Percentiles rank a stretch among this genome's conserved stretches.
phyloP scores from a whole-genome alignment of 30 jellyfish, hydroid and myxozoan genomes.

The Cassiopea xamachana region DNA sequence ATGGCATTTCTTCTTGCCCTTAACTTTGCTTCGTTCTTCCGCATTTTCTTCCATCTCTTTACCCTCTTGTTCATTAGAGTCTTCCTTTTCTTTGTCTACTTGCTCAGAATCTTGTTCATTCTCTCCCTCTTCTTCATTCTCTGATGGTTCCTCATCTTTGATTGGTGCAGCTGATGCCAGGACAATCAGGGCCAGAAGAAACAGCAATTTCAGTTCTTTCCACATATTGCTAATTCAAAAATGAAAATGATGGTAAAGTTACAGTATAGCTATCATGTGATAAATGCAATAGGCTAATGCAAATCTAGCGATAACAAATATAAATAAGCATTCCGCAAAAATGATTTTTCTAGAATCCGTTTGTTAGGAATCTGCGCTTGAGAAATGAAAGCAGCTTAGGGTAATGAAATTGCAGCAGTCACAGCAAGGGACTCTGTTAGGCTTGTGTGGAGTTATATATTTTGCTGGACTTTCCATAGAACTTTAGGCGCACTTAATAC shows the following conservation, averaged over 20 bases:
- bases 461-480: too few species aligned
- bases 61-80: not conserved
- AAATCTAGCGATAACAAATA: too few species aligned
- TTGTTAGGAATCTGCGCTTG: too few species aligned
- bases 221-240: slow-evolving; percentile 8
- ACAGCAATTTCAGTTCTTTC: slow-evolving; percentile 19
- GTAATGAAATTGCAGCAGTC: too few species aligned
- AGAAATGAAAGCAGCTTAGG: too few species aligned
- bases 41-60: slow-evolving; percentile 12
- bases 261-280: too few species aligned
- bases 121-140: slow-evolving; percentile 9
- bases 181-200: slow-evolving; percentile 49
- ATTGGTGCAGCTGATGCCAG: slow-evolving; percentile 55
- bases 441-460: too few species aligned
- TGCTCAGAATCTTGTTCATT: not conserved
- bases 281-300: too few species aligned
- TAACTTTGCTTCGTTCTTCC: slow-evolving; percentile 8
- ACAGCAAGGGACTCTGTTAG: too few species aligned
- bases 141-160: slow-evolving; percentile 28
- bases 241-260: not conserved
- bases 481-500: too few species aligned
- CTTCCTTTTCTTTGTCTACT: not conserved
- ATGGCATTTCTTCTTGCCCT: slow-evolving; percentile 10
- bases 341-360: too few species aligned
- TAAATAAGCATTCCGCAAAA: too few species aligned